These are phyloP conservation scores for Gryllus longicercus DNA, from an alignment of 2,888 invertebrate genomes.

Conservation along the genomic window DNA sequence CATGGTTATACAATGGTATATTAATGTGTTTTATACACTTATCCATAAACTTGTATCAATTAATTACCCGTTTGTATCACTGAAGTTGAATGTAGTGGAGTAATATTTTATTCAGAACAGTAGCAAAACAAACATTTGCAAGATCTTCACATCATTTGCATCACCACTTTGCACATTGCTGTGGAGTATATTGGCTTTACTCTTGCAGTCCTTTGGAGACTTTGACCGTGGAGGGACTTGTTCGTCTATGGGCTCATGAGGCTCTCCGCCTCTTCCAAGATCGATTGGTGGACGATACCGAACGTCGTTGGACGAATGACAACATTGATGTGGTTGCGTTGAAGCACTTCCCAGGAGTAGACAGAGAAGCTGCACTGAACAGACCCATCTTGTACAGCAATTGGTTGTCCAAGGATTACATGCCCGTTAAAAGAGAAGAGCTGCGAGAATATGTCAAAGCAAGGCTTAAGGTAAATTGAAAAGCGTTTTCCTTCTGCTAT, in stretches of 20 bases:
- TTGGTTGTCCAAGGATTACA: slow-evolving; percentile 98
- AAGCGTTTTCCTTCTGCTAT: too few species aligned
- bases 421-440: slow-evolving; percentile 92
- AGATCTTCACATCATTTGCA: too few species aligned
- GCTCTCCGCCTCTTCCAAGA: slow-evolving; percentile 96
- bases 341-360: slow-evolving; percentile 91
- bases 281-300: slow-evolving; percentile 88
- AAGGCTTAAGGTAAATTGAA: slow-evolving; percentile 70
- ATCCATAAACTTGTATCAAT: too few species aligned
- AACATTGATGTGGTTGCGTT: slow-evolving; percentile 90
- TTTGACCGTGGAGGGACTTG: slow-evolving; percentile 87
- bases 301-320: slow-evolving; percentile 97
- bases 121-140: too few species aligned
- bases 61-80: too few species aligned
- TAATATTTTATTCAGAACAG: too few species aligned
- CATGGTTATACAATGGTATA: too few species aligned
- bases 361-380: slow-evolving; percentile 77
- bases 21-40: too few species aligned
- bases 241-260: slow-evolving; percentile 99
- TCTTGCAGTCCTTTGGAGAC: slow-evolving; percentile 77
- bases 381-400: slow-evolving; percentile 97
- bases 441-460: slow-evolving; percentile 96
- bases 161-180: too few species aligned
- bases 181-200: too few species aligned
- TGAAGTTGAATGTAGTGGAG: too few species aligned